Conservation (phyloP, 2,888 invertebrate genomes). For the Acrobasis repandana region DNA sequence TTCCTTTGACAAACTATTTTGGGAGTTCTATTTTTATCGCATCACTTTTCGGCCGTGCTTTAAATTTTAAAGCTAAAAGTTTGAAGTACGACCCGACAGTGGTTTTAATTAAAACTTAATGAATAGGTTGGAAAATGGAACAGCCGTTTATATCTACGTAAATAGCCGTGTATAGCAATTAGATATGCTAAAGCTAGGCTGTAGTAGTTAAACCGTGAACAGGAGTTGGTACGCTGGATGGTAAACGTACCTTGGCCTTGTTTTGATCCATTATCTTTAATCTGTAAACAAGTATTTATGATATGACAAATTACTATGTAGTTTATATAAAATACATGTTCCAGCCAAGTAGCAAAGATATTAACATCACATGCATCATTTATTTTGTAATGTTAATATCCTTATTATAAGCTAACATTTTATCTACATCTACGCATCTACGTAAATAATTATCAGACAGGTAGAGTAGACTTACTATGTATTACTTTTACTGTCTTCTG, state of each 20-base stretch:
- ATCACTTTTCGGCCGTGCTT: not conserved
- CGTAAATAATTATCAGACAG: no score
- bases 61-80: constrained; percentile 13
- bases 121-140: constrained; percentile 18
- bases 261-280: constrained; percentile 13
- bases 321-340: no score
- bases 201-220: constrained; percentile 10
- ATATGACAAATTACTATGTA: not conserved
- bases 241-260: constrained; percentile 18
- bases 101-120: constrained; percentile 22
- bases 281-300: not conserved
- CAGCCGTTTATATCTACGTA: not conserved
- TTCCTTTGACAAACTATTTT: constrained; percentile 45
- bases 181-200: constrained; percentile 12
- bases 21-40: constrained; percentile 18
- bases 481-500: no score
- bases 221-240: not conserved
- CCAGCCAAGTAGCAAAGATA: no score
- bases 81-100: constrained; percentile 26
- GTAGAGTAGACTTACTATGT: no score
- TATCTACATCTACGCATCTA: no score
- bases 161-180: constrained; percentile 9
- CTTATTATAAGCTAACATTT: no score
- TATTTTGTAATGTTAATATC: no score
- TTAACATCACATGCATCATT: no score